phyloP scores from a whole-genome alignment of 35 echinoderm and acorn worm genomes.

The Apostichopus japonicus region DNA sequence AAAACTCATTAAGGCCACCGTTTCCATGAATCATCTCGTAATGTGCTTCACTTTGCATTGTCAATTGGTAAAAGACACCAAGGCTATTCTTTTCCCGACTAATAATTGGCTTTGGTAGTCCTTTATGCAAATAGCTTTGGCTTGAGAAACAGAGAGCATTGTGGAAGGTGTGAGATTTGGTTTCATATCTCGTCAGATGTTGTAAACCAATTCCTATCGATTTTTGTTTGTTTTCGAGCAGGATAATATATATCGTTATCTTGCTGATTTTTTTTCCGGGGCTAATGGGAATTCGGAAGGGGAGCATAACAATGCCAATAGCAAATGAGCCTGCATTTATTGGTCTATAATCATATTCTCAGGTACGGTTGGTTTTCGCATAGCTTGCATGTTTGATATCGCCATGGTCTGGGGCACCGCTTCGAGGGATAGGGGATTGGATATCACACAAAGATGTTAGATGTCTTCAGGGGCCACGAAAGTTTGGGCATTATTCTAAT shows the following conservation, averaged over 20 bases:
- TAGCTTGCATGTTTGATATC: not conserved
- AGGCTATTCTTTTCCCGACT: constrained; percentile 25
- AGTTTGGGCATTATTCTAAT: not conserved
- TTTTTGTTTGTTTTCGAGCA: not conserved
- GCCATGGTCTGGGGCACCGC: not conserved
- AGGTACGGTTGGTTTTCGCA: not conserved
- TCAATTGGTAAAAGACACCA: constrained; percentile 8
- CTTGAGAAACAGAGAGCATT: not conserved
- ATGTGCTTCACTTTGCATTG: not conserved
- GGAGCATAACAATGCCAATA: not conserved
- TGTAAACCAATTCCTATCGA: constrained; percentile 5
- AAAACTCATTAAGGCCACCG: constrained; percentile 36
- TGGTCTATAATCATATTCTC: not conserved
- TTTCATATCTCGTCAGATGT: constrained; percentile 26
- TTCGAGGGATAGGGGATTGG: not conserved
- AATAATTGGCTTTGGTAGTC: constrained; percentile 43
- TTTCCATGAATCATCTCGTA: constrained; percentile 19
- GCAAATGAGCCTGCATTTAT: not conserved
- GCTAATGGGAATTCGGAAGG: constrained; percentile 16
- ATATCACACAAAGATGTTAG: constrained; percentile 19
- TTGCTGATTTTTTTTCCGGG: not conserved
- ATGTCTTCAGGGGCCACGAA: not conserved
- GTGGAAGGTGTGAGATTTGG: not conserved
- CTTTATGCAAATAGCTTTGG: constrained; percentile 31
- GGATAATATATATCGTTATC: constrained; percentile 2